Evolutionary conservation across 2,113 vertebrate genomes (phyloP).

Genomic region (Baryphthengus martii): DNA sequence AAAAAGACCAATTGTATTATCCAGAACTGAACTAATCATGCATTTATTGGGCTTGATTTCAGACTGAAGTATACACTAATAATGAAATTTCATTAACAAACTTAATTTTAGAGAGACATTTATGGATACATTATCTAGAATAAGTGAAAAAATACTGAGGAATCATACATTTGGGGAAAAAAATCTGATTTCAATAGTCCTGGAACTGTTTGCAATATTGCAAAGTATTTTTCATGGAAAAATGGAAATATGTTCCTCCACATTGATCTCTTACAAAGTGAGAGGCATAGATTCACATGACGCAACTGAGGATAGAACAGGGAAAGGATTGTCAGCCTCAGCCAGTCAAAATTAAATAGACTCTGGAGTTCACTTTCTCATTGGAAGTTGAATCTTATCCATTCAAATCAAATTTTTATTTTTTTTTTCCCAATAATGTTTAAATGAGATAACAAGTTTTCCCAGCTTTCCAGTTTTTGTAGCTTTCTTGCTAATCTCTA

Average conservation of each 20-base stretch:
- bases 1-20: neutral
- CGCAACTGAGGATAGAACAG: neutral
- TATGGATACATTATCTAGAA: neutral
- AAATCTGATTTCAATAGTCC: neutral
- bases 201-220: neutral
- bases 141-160: neutral
- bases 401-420: neutral
- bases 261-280: neutral
- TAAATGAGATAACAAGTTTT: neutral
- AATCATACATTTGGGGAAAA: neutral
- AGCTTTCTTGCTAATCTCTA: neutral
- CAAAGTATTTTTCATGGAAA: neutral
- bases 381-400: neutral
- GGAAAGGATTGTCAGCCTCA: neutral
- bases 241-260: neutral
- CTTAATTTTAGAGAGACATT: neutral
- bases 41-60: neutral
- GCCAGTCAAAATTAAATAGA: neutral
- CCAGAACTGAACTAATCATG: neutral
- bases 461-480: neutral
- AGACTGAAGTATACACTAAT: neutral
- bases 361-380: neutral
- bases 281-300: neutral
- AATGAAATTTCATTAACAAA: neutral
- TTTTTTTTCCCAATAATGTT: neutral